These are phyloP conservation scores for Philantomba maxwellii DNA, from an alignment of 2,113 vertebrate species.

Conservation along the genomic window DNA sequence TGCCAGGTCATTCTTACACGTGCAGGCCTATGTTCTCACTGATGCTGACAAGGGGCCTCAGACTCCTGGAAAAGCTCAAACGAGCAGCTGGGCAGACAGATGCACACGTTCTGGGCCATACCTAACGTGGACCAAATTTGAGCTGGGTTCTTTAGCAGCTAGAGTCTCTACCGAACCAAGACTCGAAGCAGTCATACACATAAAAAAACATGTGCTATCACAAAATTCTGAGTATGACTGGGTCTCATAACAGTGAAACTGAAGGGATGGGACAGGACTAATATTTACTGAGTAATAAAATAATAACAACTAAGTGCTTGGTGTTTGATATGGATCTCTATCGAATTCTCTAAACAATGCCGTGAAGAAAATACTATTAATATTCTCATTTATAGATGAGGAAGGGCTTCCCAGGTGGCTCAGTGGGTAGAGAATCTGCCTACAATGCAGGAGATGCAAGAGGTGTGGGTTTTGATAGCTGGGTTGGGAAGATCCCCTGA, in stretches of 20 bases:
- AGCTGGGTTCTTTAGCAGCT: conserved; percentile 19
- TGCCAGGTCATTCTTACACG: not conserved
- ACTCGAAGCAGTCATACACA: not conserved
- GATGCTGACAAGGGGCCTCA: conserved; percentile 37
- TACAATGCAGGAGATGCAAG: not conserved
- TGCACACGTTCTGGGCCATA: not conserved
- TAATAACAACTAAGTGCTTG: not conserved
- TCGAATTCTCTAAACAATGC: not conserved
- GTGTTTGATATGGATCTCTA: not conserved
- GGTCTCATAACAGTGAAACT: not conserved
- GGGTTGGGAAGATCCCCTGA: not conserved
- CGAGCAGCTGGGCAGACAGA: conserved; percentile 53
- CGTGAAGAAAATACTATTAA: not conserved
- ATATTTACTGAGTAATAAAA: not conserved
- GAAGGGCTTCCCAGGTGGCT: not conserved
- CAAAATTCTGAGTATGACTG: not conserved
- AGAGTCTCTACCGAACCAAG: not conserved
- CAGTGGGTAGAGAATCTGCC: not conserved
- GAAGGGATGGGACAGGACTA: not conserved
- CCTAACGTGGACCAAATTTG: not conserved
- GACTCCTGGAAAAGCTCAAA: conserved; percentile 33
- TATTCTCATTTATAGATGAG: not conserved
- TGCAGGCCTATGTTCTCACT: not conserved
- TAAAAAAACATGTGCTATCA: not conserved
- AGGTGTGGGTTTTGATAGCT: not conserved